phyloP scores from a whole-genome alignment of 2,797 vertebrate species.

The Falco rusticolus region DNA sequence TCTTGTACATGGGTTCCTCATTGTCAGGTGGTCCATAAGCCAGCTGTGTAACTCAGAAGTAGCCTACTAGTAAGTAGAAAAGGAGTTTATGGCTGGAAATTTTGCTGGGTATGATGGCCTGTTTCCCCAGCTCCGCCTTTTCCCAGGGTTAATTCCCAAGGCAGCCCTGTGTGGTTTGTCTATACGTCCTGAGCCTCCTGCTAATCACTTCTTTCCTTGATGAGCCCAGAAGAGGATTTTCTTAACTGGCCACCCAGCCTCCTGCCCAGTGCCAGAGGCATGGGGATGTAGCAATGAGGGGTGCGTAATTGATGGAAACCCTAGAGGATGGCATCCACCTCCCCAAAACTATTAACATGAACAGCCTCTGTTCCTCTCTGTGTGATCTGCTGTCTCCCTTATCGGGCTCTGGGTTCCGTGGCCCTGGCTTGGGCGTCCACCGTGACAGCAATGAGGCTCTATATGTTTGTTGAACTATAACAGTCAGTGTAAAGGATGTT shows the following conservation, averaged over 20 bases:
- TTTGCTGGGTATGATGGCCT: background rate
- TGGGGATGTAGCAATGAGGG: background rate
- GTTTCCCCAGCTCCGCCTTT: background rate
- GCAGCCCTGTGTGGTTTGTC: background rate
- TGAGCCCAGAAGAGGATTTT: background rate
- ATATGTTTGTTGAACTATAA: background rate
- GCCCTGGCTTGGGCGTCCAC: background rate
- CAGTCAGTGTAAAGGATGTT: background rate
- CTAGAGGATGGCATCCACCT: background rate
- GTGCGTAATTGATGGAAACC: background rate
- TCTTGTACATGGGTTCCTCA: background rate
- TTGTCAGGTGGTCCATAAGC: background rate
- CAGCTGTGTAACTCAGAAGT: background rate
- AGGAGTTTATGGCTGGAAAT: background rate
- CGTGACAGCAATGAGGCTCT: background rate
- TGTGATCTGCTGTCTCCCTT: background rate
- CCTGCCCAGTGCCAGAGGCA: background rate
- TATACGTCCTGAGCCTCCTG: background rate
- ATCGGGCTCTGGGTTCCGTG: background rate
- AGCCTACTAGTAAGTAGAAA: background rate
- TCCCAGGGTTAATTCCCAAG: background rate
- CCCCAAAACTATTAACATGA: background rate
- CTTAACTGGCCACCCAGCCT: background rate
- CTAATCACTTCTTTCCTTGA: background rate
- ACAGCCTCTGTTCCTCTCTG: background rate